These are phyloP conservation scores for Rattus rattus DNA, from an alignment of 2,113 vertebrate species.

Conservation along the genomic window DNA sequence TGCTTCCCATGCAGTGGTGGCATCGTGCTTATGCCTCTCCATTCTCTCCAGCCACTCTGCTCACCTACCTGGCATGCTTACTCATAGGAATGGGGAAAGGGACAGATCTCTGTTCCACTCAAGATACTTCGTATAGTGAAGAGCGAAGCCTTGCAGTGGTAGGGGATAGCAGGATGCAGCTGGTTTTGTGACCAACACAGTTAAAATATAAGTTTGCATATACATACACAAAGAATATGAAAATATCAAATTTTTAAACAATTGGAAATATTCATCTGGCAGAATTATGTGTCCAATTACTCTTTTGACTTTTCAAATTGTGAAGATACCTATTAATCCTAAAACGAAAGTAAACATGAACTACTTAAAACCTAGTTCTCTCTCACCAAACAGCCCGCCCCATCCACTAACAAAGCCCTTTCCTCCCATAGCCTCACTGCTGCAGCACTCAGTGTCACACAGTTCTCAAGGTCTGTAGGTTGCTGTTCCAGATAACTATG, in stretches of 20 bases:
- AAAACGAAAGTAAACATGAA: background rate
- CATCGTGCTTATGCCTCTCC: conserved; percentile 35
- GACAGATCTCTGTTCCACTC: background rate
- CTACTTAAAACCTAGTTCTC: conserved; percentile 39
- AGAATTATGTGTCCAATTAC: background rate
- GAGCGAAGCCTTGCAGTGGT: background rate
- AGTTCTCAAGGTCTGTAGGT: background rate
- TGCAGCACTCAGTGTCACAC: background rate
- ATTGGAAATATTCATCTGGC: background rate
- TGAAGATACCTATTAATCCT: background rate
- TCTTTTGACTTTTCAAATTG: conserved; percentile 54
- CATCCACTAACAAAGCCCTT: background rate
- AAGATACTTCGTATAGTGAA: conserved; percentile 22
- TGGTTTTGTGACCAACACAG: conserved; percentile 17
- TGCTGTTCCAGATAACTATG: conserved; percentile 12
- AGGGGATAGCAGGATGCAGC: background rate
- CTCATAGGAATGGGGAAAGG: conserved; percentile 6
- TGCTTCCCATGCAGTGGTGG: conserved; percentile 61
- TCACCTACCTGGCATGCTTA: conserved; percentile 32
- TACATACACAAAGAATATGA: background rate
- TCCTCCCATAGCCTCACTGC: background rate
- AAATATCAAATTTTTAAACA: conserved; percentile 5
- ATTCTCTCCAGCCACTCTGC: conserved; percentile 43
- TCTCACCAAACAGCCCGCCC: background rate
- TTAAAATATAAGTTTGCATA: conserved; percentile 12